Base-by-base conservation (phyloP, 2,113 vertebrate genomes). In the Arenaria interpres region DNA sequence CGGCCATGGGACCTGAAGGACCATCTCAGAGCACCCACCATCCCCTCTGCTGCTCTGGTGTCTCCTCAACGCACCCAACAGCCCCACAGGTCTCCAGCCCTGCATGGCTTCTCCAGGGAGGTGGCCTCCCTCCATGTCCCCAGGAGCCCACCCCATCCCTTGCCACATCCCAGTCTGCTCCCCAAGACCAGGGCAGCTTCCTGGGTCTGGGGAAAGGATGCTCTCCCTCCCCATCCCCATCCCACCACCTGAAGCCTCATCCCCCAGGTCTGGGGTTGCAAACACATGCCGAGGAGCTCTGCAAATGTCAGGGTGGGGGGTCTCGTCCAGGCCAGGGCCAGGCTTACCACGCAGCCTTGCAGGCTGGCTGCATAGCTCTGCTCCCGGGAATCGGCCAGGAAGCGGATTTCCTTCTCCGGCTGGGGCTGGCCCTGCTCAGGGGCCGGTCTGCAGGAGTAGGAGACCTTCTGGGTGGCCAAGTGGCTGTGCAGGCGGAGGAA, bases 401-500 rank as follows among this genome's bases (percentile, higher is more conserved):
- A 99, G 75, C 94, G 98, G 96, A 98, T 93, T 37, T 98, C 98
- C 59, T 96, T 97, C 33, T 93, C 60, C 1, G 21, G 78, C 39
- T 93, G 97, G 9, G 97, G 97, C 84, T 86, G 97, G 63, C 54
- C 73, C 54, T 39, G 98, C 73, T 85, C 13, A 0, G 74, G 48
- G 25, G 41, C 97, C 0, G 98, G 97, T 28, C 97, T 96, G 96
- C 99, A 99, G 46, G 98, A 98, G 97, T 98, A 99, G 6, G 98
- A 98, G 80, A 99, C 56, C 63, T 96, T 98, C 97, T 99, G 99
- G 4, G 95, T 30, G 12, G 98, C 99, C 4, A 86, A 85, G 63
- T 7, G 85, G 89, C 99, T 99, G 92, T 99, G 99, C 82, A 99
- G 97, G 92, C 98, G 98, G 73, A 99, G 97, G 83, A 99, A 99